phyloP scores from a whole-genome alignment of 2,797 vertebrate genomes.

The Falco cherrug region DNA sequence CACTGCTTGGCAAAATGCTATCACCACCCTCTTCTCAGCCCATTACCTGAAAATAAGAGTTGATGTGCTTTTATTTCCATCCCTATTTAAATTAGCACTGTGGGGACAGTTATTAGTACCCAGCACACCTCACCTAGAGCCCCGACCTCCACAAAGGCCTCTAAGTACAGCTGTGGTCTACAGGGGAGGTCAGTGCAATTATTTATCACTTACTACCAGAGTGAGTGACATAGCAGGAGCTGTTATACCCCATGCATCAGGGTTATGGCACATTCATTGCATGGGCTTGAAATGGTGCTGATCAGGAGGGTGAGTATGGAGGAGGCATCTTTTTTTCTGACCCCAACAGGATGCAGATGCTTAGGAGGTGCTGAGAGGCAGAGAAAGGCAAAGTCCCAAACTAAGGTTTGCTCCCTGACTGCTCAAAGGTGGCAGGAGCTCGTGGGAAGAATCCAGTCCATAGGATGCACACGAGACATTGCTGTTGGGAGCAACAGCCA shows the following conservation, averaged over 20 bases:
- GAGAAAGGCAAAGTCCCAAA: background rate
- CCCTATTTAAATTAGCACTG: background rate
- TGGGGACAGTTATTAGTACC: background rate
- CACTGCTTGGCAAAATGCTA: background rate
- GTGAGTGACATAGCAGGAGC: background rate
- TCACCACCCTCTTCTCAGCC: background rate
- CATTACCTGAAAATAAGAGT: background rate
- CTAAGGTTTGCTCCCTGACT: accelerated
- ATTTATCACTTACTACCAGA: background rate
- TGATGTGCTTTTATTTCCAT: background rate
- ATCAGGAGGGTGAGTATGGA: accelerated
- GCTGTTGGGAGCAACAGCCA: background rate
- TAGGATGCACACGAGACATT: background rate
- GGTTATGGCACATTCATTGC: background rate
- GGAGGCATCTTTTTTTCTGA: background rate
- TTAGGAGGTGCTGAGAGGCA: background rate
- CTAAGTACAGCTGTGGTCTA: background rate
- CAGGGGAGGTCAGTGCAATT: background rate
- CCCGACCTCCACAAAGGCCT: background rate
- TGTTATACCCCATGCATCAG: background rate
- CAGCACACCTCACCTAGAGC: background rate
- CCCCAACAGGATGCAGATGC: accelerated
- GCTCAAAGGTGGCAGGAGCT: background rate
- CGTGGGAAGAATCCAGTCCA: background rate
- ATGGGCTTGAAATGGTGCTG: background rate